Base-by-base conservation (phyloP, 2,797 vertebrate genomes). In the Hapalemur alaotrensis region DNA sequence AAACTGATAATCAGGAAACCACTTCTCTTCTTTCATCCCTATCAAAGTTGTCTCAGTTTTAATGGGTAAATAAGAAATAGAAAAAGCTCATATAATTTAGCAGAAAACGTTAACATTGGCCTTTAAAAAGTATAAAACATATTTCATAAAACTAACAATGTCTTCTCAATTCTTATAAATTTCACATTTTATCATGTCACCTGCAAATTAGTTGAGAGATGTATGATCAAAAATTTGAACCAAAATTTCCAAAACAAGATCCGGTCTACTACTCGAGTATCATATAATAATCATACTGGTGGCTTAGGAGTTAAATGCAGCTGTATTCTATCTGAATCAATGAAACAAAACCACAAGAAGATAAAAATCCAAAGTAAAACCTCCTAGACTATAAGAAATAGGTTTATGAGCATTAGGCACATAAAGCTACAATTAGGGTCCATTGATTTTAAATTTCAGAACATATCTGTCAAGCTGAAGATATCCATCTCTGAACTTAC, bases 281-380 rank as follows among this genome's bases (percentile, higher is more conserved):
- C 94, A 91, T 28, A 30, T 48, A 43, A 57, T 61, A 80, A 79
- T 52, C n/a, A 67, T 23, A 38, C 54, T 57, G 6, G 83, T 38
- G 82, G 46, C 95, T 97, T 59, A 89, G 43, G 83, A 96, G 92
- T 95, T 98, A 96, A 97, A 95, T 69, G 78, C 61, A 98, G 80
- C 89, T 73, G 43, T 78, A 93, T 35, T 70, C 84, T 97, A 89
- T 28, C 67, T 95, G 78, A 96, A 95, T 89, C 87, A 85, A 38
- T 78, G 72, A 91, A 80, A 38, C 23, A 75, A 96, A 95, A 89
- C 22, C 63, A 88, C 30, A 61, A 90, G 11, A 91, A 87, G 38
- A 93, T 28, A 84, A 41, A 95, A 85, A 93, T 84, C 57, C 75
- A 78, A 65, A 80, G 41, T 43, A 69, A 94, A 80, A 67, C 20